Evolutionary conservation across 2,888 invertebrate genomes (phyloP), one percentile per base, ranked within the genome.

Genomic region (Kryphioiulus occultus): DNA sequence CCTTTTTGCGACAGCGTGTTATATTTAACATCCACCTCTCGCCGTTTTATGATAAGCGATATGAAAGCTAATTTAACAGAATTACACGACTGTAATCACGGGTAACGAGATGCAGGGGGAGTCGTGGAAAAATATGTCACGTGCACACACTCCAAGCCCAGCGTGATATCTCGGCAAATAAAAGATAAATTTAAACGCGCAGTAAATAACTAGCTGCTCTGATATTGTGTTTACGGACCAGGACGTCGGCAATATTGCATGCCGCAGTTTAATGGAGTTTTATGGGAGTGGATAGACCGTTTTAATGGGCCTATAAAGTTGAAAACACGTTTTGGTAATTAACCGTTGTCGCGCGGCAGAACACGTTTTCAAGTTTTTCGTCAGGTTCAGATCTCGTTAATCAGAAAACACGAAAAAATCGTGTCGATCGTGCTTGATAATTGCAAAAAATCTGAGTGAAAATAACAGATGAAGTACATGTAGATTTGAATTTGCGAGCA

Each of bases 41-140:
- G 30, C 17, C 30, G 78, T 78, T 78, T 78, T 78, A 78, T 30
- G 78, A 78, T 78, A 78, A 30, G 78, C 78, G 26, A 78, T 78
- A 78, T 78, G 78, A 17, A 78, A 78, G 26, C 78, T 30, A 78
- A 78, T 78, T 78, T 78, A 78, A 78, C 78, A 30, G 78, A 78
- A 78, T 78, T 78, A 30, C 78, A 32, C 30, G 30, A 78, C 78
- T 78, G 78, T 78, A 78, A 78, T 78, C 78, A 78, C 30, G 78
- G 30, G 15, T 78, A 53, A 53, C 53, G 53, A 53, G 53, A 53
- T 53, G 53, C 53, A n/a, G n/a, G n/a, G 53, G n/a, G 53, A 53
- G n/a, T n/a, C n/a, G n/a, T n/a, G 78, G 78, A 17, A 78, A 53
- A 44, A 15, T 44, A 78, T 78, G 30, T 78, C 78, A 30, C 78